Percentiles rank a stretch among this genome's conserved stretches.
These are phyloP conservation scores for Aythya baeri DNA, from an alignment of 2,113 vertebrate genomes.

Conservation along the genomic window DNA sequence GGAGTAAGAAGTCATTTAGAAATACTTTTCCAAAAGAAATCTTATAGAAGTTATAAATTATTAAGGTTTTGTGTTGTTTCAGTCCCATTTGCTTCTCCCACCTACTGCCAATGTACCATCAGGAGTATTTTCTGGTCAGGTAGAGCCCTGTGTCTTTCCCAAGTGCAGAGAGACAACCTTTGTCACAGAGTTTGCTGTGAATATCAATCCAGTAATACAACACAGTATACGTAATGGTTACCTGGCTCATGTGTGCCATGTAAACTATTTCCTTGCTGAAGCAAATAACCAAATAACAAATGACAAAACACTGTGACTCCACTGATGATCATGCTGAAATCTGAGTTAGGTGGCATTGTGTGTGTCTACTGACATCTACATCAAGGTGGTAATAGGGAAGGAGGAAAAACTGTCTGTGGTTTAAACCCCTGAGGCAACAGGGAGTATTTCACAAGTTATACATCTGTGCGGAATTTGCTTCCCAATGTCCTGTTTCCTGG, in stretches of 20 bases:
- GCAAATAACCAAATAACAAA: not conserved
- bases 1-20: not conserved
- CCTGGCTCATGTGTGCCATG: accelerated
- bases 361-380: not conserved
- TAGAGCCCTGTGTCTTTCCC: not conserved
- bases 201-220: not conserved
- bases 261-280: not conserved
- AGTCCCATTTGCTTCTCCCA: not conserved
- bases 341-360: not conserved
- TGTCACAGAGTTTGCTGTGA: not conserved
- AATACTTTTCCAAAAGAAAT: not conserved
- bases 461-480: conserved; percentile 7
- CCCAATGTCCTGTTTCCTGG: not conserved
- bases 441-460: not conserved
- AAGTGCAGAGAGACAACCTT: not conserved
- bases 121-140: not conserved
- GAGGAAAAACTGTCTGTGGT: not conserved
- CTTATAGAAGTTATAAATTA: not conserved
- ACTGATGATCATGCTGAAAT: not conserved
- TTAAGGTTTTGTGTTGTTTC: not conserved
- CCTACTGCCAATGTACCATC: not conserved
- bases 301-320: not conserved
- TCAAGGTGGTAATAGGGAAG: not conserved
- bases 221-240: not conserved
- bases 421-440: not conserved